A percentile compares a stretch with the other conserved stretches of the same genome.
phyloP scores from a whole-genome alignment of 64 coral and sea anemone genomes.

The Stichodactyla mertensii region DNA sequence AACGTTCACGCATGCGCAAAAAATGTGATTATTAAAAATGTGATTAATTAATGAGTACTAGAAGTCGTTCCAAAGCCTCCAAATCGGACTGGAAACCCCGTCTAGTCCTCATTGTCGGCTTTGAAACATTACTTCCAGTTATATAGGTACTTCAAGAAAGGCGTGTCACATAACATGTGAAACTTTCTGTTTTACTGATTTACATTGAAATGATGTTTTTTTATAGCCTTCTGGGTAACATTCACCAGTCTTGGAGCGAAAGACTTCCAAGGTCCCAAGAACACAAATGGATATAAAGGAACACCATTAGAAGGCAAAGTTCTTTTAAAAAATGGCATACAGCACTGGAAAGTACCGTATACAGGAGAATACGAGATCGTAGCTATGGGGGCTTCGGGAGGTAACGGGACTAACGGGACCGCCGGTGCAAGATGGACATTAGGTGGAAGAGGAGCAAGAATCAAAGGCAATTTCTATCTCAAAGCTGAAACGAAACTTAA shows the following conservation, averaged over 20 bases:
- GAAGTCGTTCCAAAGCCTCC: too few species aligned
- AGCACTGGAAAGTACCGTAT: constrained; percentile 64
- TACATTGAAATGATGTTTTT: not conserved
- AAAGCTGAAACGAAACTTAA: constrained; percentile 26
- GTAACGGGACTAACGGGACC: constrained; percentile 37
- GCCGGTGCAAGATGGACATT: not conserved
- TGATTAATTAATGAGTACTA: too few species aligned
- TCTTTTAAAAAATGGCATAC: constrained; percentile 33
- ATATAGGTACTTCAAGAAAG: too few species aligned
- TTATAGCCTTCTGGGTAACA: constrained; percentile 4
- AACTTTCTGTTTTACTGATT: too few species aligned
- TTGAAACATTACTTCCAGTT: too few species aligned
- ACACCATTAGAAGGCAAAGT: constrained; percentile 66
- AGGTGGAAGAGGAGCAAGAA: constrained; percentile 60
- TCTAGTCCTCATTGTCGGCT: too few species aligned
- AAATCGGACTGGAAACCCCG: too few species aligned
- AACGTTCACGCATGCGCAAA: too few species aligned
- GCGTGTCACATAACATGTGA: too few species aligned
- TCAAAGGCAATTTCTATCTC: constrained; percentile 46
- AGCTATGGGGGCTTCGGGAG: constrained; percentile 72
- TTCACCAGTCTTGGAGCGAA: constrained; percentile 52
- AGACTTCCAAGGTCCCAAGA: constrained; percentile 14
- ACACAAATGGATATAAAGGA: constrained; percentile 37
- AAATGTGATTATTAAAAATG: too few species aligned
- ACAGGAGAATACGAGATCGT: constrained; percentile 52